Evolutionary conservation across 2,888 invertebrate genomes (phyloP), one percentile per base, ranked within the genome.

Genomic region (Eupithecia tripunctaria): DNA sequence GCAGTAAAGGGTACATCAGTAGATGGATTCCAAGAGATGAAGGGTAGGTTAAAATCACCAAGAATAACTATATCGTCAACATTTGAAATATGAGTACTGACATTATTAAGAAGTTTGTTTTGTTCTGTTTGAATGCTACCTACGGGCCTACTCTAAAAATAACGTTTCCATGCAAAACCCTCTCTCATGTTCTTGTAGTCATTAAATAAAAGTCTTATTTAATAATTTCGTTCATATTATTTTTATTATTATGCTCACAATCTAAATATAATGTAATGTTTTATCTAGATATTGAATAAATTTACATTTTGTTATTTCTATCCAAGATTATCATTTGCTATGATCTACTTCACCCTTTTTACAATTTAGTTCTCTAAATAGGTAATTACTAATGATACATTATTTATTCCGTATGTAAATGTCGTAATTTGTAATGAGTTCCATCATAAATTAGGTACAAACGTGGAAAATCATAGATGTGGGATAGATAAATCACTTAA

Each of bases 261-360:
- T 92, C 93, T 93, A 93, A 90, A 86, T 92, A 92, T 88, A 92
- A 87, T 92, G 91, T 89, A 87, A 87, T 86, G 81, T 69, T 82
- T 83, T 88, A 87, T 82, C 90, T 92, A 64, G 12, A 21, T 64
- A 93, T 86, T 81, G 84, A 91, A 93, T 91, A 92, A 93, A 92
- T 92, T 88, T 92, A 89, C 84, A 84, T 85, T 77, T 88, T 75
- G 88, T 88, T 88, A 87, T 88, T 82, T 86, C 85, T 88, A 89
- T 87, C 74, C 83, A 88, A 84, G 82, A 83, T 85, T 82, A 86
- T 81, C 82, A 81, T 63, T 63, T 82, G 64, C 62, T 67, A 71
- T 71, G 67, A 75, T 68, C 79, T 85, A 86, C 81, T 82, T 85
- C 82, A 82, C 80, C 76, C 78, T 81, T 82, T 81, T 79, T 84